Evolutionary conservation across 2,888 invertebrate species (phyloP).

Genomic region (Drosophila monieri): DNA sequence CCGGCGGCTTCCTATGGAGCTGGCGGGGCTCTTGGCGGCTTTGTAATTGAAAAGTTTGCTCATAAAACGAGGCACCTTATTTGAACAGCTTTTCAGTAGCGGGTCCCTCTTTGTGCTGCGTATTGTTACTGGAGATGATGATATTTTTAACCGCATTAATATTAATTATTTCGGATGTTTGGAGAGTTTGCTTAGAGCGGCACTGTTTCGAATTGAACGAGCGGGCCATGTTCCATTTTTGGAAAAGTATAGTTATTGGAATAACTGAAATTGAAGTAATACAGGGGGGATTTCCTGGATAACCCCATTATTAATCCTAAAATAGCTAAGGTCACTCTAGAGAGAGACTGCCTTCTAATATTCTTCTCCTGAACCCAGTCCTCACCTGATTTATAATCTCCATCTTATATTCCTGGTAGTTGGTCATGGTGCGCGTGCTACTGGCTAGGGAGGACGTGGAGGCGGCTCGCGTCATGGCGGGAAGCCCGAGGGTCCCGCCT

Average conservation of each 20-base stretch:
- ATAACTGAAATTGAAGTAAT: no score
- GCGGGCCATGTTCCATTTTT: no score
- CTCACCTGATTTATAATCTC: constrained; percentile 83
- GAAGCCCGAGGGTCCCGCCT: constrained; percentile 12
- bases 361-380: not conserved
- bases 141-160: not conserved
- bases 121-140: constrained; percentile 1
- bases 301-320: no score
- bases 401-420: constrained; percentile 82
- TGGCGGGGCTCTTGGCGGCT: not conserved
- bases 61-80: constrained; percentile 48
- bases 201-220: no score
- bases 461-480: constrained; percentile 71
- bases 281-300: no score
- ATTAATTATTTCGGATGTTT: no score
- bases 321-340: no score
- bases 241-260: no score
- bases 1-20: constrained; percentile 4
- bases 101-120: not conserved
- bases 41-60: constrained; percentile 33
- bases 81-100: constrained; percentile 68
- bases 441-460: constrained; percentile 81
- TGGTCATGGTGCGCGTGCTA: constrained; percentile 76
- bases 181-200: no score
- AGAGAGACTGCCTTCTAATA: no score